These are phyloP conservation scores for Psittacula cyanocephala DNA, from an alignment of 2,113 vertebrate genomes.

Conservation along the genomic window DNA sequence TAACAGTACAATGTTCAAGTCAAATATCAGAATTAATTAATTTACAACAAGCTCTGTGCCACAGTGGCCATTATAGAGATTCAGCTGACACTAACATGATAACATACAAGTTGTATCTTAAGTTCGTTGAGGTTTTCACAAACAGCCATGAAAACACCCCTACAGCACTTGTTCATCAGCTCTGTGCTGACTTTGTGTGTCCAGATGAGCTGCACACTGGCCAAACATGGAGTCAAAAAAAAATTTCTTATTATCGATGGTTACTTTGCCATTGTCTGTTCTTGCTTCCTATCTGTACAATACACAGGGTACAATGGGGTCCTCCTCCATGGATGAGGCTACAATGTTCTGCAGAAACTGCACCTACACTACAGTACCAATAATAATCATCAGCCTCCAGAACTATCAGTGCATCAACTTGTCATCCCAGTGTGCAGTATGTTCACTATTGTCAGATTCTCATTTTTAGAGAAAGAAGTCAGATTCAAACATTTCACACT, in stretches of 20 bases:
- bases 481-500: background rate
- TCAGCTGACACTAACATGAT: background rate
- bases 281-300: background rate
- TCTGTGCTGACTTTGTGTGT: background rate
- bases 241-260: fast-evolving
- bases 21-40: background rate
- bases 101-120: background rate
- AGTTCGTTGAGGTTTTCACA: background rate
- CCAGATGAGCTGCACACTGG: background rate
- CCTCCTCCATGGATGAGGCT: background rate
- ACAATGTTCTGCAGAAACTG: background rate
- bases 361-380: background rate
- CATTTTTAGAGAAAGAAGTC: background rate
- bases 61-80: background rate
- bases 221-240: background rate
- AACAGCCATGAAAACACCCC: background rate
- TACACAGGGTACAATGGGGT: no score
- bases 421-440: background rate
- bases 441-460: background rate
- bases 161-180: background rate
- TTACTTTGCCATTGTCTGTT: fast-evolving
- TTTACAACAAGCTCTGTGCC: background rate
- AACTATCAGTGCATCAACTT: background rate
- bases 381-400: background rate
- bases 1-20: background rate